Percentiles rank a stretch among this genome's conserved stretches.
These are phyloP conservation scores for Puffinus mauretanicus DNA, from an alignment of 2,113 vertebrate species.

Conservation along the genomic window DNA sequence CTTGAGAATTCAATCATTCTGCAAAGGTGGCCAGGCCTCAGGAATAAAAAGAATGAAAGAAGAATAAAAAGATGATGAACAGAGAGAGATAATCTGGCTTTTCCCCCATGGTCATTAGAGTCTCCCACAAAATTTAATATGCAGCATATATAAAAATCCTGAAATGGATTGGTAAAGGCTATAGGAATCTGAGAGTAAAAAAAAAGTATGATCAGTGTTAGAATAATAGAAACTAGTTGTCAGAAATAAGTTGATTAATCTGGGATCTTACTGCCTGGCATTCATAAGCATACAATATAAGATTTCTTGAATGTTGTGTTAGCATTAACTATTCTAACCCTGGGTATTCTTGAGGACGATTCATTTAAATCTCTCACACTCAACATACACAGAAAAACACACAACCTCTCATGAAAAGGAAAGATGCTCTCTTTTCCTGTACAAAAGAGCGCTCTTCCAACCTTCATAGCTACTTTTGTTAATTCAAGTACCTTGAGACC, in stretches of 20 bases:
- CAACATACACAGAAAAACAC: fast-evolving
- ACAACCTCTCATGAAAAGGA: not conserved
- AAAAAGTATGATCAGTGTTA: not conserved
- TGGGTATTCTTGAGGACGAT: not conserved
- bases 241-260: not conserved
- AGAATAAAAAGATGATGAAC: not conserved
- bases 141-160: not conserved
- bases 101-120: not conserved
- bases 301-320: not conserved
- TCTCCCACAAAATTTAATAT: not conserved
- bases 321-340: not conserved
- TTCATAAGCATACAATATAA: not conserved
- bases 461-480: no score
- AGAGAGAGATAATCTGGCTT: not conserved
- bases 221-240: not conserved
- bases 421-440: not conserved
- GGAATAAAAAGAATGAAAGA: not conserved
- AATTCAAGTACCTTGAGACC: not conserved
- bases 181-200: not conserved
- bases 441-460: not conserved
- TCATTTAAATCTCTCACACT: not conserved
- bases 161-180: not conserved
- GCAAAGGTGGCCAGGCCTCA: not conserved
- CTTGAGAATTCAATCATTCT: not conserved
- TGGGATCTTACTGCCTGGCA: not conserved